Base-by-base conservation (phyloP, 2,113 vertebrate genomes). In the Talpa occidentalis region DNA sequence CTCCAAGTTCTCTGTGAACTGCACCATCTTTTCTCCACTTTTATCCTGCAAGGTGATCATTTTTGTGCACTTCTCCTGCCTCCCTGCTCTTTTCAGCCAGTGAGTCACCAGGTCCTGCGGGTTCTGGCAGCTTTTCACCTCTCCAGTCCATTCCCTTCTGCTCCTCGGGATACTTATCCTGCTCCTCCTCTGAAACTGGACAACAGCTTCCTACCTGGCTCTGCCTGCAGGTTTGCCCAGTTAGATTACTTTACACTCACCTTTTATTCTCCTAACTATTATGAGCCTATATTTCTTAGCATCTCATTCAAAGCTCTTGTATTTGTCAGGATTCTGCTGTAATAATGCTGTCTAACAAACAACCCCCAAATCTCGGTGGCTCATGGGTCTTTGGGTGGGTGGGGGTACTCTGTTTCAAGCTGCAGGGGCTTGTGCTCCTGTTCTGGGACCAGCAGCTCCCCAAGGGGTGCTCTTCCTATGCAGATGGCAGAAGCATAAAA, bases 1-100 rank as follows among this genome's bases (percentile, higher is more conserved):
- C 0, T 16, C 26, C 28, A 0, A 4, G 22, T 40, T 69, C 70
- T 64, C n/a, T 2, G 4, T 0, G 24, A 35, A 19, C 14, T 5
- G 44, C 10, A 64, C 40, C 10, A 4, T 19, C 32, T 35, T 35
- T 3, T 60, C 80, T 30, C 47, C 62, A 37, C 8, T n/a, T n/a
- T n/a, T 15, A 2, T 30, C 21, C 59, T 6, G 21, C 26, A 26
- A 47, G 32, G 40, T 7, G 28, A 19, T 66, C 49, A 1, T 24
- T 3, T 3, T 2, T 10, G 16, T 5, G 40, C n/a, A 11, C 7
- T 10, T 40, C 60, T n/a, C 15, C 28, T 78, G 17, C 1, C 35
- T 67, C 14, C 44, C 2, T 32, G 8, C 9, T 35, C 40, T 32
- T 70, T 35, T 62, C 28, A 40, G 56, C 56, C 37, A 10, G 30